Evolutionary conservation across 1,140 invertebrate species (phyloP), one percentile per base, ranked within the genome.

Genomic region (Aphelinus atriplicis): DNA sequence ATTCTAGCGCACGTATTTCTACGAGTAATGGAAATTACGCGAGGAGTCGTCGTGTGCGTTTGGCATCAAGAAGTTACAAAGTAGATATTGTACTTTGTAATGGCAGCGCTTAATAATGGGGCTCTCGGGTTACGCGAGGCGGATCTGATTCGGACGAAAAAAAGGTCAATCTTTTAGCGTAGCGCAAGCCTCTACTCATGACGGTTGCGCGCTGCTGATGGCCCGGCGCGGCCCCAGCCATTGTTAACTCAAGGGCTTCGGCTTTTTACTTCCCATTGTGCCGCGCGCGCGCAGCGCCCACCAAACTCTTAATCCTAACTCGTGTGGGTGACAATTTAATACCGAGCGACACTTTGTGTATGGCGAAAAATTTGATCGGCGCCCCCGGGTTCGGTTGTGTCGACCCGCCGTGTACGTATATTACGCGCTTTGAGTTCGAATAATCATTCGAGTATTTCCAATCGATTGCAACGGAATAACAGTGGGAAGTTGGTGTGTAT

Each of bases 281-380:
- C 43, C 10, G 6, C 7, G 48, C 3, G 7, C 3, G 26, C 7
- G 57, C 57, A 26, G 57, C 3, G 26, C 57, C 1, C 4, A 50
- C 48, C 6, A n/a, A 9, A 48, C 67, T 69, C 3, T 9, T 26
- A 26, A 26, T 3, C 51, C 67, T 51, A 60, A 70, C 2, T 58
- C 67, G 61, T 71, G 70, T 55, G 63, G 70, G 60, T 71, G 51
- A 71, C 60, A 71, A 71, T 71, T 71, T 71, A 63, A 62, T 55
- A 26, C 45, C n/a, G 48, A 63, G 50, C 4, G 66, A 5, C 48
- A 7, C n/a, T 60, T 26, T 26, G 26, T 26, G 26, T 26, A 26
- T 26, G 26, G 26, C 26, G 26, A 26, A 26, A 26, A 26, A 26
- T 26, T 26, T 26, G 26, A 26, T 26, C 26, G 26, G 26, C 26